Percentiles rank a stretch among this genome's conserved stretches.
Conservation (phyloP, 2,888 invertebrate species). For the Vannuccia rotundouncinata region DNA sequence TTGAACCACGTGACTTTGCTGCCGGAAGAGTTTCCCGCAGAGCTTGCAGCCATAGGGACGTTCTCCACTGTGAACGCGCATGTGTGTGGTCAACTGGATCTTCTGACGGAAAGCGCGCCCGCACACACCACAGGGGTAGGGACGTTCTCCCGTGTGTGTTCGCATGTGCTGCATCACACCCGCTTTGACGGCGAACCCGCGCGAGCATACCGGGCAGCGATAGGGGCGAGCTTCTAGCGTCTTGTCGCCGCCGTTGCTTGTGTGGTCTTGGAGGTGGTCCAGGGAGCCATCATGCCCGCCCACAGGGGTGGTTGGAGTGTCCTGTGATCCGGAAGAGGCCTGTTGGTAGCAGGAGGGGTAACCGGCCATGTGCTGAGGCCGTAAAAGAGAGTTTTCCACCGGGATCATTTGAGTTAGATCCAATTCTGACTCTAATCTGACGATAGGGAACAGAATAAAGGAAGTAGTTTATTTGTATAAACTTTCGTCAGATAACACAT, state of each 20-base stretch:
- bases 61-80: slow-evolving; percentile 36
- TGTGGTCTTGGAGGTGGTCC: not conserved
- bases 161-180: slow-evolving; percentile 32
- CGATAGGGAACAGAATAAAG: no score
- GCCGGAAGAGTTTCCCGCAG: slow-evolving; percentile 35
- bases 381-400: not conserved
- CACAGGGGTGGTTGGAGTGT: not conserved
- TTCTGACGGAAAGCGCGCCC: slow-evolving; percentile 35
- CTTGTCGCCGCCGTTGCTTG: not conserved
- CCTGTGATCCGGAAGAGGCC: not conserved
- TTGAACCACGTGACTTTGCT: slow-evolving; percentile 36
- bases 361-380: not conserved
- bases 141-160: slow-evolving; percentile 34
- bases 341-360: not conserved
- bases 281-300: not conserved
- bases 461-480: no score
- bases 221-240: slow-evolving; percentile 20
- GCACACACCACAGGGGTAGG: slow-evolving; percentile 29
- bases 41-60: slow-evolving; percentile 36
- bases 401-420: not conserved
- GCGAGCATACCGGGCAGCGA: slow-evolving; percentile 24
- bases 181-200: slow-evolving; percentile 33
- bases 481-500: no score
- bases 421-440: not conserved
- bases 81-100: slow-evolving; percentile 33